Base-by-base conservation (phyloP, 2,797 vertebrate genomes). In the Notolabrus celidotus region DNA sequence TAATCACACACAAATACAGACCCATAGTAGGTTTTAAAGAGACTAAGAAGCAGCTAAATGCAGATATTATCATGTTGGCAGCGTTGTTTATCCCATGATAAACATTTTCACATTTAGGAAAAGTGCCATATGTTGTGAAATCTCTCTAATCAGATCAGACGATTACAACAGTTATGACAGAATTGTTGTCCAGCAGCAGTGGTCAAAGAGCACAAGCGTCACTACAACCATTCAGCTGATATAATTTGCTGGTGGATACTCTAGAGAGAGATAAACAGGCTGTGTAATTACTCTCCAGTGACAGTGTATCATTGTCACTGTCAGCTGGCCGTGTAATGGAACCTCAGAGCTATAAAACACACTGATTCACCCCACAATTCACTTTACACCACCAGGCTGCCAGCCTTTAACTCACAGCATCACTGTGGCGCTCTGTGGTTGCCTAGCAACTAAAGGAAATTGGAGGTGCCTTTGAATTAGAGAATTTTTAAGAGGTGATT, bases 361-460 rank as follows among this genome's bases (percentile, higher is more conserved):
- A 83, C 55, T 79, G 84, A 88, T 87, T 89, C 89, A 89, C 72
- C 83, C 83, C 71, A 84, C 87, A 76, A 83, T 87, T 63, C 67
- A 67, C 75, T 84, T 80, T 78, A 81, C 71, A 66, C 71, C 69
- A 52, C 62, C 19, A 51, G 74, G 81, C 83, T 84, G 66, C 66
- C 74, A 84, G 84, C 80, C 86, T 86, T 81, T 79, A 83, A 88
- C 87, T 85, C 77, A 47, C 7, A 81, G 84, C 89, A 85, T 86
- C 80, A 34, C 86, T 62, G 77, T 76, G 72, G 82, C 31, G 20
- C 88, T 77, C 78, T 49, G 2, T 10, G 58, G 93, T 95, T 94
- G 92, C 94, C 77, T 89, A 90, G 94, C 92, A 95, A 95, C 94
- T 83, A 77, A 82, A 91, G 72, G 71, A 80, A 91, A 89, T 78